Percentiles rank a stretch among this genome's conserved stretches.
phyloP scores from a whole-genome alignment of 1,140 invertebrate species.

The Dysdera silvatica region DNA sequence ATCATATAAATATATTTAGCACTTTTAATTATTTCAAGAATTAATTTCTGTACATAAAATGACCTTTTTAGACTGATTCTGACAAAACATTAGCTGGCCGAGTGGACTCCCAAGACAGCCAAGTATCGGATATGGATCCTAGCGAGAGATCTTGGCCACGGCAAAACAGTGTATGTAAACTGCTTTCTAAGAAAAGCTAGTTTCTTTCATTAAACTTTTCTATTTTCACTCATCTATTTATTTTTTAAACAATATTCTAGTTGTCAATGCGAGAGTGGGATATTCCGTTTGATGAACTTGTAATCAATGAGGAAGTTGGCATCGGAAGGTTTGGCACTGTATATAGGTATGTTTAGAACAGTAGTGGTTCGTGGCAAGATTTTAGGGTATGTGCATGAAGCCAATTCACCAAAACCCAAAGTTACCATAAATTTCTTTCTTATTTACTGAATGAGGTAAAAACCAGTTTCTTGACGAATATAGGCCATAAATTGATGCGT shows the following conservation, averaged over 20 bases:
- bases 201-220: background rate
- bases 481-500: too few relatives aligned
- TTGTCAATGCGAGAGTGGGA: constrained; percentile 94
- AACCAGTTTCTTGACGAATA: too few relatives aligned
- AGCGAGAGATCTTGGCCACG: constrained; percentile 57
- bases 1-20: too few relatives aligned
- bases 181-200: too few relatives aligned
- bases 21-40: too few relatives aligned
- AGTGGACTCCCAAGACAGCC: constrained; percentile 79
- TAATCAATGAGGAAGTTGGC: constrained; percentile 77
- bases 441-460: too few relatives aligned
- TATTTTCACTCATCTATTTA: background rate
- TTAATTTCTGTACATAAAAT: too few relatives aligned
- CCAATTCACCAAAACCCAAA: too few relatives aligned
- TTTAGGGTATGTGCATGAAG: too few relatives aligned
- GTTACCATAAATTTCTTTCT: too few relatives aligned
- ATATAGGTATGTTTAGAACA: constrained; percentile 54
- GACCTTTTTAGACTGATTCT: constrained; percentile 56
- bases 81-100: constrained; percentile 65
- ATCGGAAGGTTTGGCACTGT: constrained; percentile 85
- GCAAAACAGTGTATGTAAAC: constrained; percentile 72
- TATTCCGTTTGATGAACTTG: constrained; percentile 89
- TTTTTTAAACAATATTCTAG: constrained; percentile 3
- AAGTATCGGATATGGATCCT: constrained; percentile 56
- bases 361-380: too few relatives aligned